Evolutionary conservation across 2,113 vertebrate genomes (phyloP).

Genomic region (Enhydra lutris): DNA sequence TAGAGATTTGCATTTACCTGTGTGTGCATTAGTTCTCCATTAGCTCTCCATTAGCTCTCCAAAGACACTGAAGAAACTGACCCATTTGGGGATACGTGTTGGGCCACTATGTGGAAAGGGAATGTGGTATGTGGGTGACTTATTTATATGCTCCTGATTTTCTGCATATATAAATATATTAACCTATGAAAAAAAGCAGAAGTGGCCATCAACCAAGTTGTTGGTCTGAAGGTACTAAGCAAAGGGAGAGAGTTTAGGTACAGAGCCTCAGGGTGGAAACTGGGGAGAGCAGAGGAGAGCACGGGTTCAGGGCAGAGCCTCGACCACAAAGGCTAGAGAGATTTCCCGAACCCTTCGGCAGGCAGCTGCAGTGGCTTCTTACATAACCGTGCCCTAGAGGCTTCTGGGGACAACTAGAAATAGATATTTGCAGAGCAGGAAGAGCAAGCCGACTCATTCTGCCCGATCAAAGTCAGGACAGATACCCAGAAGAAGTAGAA

Average conservation of each 20-base stretch:
- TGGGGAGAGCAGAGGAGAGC: background rate
- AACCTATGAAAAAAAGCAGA: background rate
- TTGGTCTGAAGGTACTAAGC: background rate
- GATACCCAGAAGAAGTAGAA: background rate
- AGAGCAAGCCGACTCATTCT: background rate
- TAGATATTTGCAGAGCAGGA: background rate
- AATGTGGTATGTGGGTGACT: background rate
- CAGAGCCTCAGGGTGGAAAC: background rate
- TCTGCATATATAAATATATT: background rate
- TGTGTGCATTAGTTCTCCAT: background rate
- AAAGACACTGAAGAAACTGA: background rate
- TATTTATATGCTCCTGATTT: background rate
- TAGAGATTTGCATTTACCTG: background rate
- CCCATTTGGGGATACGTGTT: background rate
- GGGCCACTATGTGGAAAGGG: background rate
- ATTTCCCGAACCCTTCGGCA: background rate
- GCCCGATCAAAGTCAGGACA: conserved; percentile 27
- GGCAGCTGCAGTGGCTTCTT: background rate
- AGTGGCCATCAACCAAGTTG: background rate
- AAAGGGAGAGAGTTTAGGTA: background rate
- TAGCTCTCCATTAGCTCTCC: background rate
- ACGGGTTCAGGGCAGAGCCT: background rate
- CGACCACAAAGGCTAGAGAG: background rate
- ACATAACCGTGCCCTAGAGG: conserved; percentile 23
- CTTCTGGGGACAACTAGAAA: conserved; percentile 54